These are phyloP conservation scores for Cyprinodon tularosa DNA, from an alignment of 2,113 vertebrate species.

Conservation along the genomic window DNA sequence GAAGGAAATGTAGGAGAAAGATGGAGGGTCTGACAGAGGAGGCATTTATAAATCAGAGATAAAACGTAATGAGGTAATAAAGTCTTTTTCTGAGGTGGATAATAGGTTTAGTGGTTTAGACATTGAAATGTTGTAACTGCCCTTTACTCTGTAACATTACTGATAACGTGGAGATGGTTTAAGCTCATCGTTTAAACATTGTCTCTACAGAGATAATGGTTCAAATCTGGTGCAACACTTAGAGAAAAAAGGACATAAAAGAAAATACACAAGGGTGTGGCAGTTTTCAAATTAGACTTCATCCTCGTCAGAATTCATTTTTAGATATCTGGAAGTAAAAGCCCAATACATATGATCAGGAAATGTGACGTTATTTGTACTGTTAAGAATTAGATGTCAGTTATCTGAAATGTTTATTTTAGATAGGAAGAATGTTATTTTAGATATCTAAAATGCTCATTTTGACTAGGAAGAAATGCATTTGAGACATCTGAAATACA, in stretches of 20 bases:
- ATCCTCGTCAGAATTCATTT: no score
- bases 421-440: no score
- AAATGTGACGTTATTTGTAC: no score
- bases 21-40: background rate
- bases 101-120: conserved; percentile 5
- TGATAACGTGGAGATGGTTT: conserved; percentile 31
- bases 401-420: no score
- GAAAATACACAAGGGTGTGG: background rate
- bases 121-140: background rate
- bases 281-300: no score
- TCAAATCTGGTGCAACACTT: conserved; percentile 3
- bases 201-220: conserved; percentile 1
- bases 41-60: background rate
- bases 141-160: background rate
- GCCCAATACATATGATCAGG: no score
- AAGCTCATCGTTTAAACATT: conserved; percentile 3
- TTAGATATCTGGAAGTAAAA: no score
- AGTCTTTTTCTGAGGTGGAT: no score
- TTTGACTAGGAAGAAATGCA: no score
- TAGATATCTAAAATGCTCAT: no score
- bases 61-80: background rate
- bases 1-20: background rate
- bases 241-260: background rate
- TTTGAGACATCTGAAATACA: no score
- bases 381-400: no score